Evolutionary conservation across 2,888 invertebrate species (phyloP), one percentile per base, ranked within the genome.

Genomic region (Nephrotoma appendiculata): DNA sequence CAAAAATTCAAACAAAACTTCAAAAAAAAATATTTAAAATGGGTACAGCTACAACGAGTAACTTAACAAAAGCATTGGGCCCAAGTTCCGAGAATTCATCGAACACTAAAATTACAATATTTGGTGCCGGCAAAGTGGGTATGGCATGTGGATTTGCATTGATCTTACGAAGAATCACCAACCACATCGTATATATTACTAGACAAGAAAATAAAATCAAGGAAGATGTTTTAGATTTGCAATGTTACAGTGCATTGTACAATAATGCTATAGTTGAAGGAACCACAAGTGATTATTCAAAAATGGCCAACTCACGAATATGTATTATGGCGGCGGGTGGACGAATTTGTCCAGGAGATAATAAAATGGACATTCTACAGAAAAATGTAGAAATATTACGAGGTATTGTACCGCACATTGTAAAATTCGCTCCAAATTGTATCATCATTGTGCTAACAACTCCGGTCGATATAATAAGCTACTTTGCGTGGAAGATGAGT

Each of bases 261-360:
- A 9, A 2, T 31, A 71, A 71, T 31, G 31, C 71, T 9, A 31
- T 71, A 4, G 5, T 71, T 71, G 71, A 71, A 31, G 19, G 9
- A 7, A 71, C 71, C 0, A 9, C 15, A 0, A 31, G 5, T 31
- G 95, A 97, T 92, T 97, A 96, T 89, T 90, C 93, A 0, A 92
- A 94, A 15, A 94, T 95, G 4, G 95, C 95, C 48, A 94, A 95
- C 45, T 96, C 96, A 0, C 94, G 94, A 89, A 91, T 97, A 31
- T 96, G 96, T 90, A 94, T 98, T 84, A 94, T 98, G 86, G 97
- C 98, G 0, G 97, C 98, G 0, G 98, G 97, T 0, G 96, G 95
- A 6, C 92, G 97, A 6, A 96, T 96, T 90, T 93, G 95, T 12
- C 95, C 95, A 89, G 96, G 96, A 0, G 97, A 98, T 91, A 93